Evolutionary conservation across 2,888 invertebrate species (phyloP).

Genomic region (Nineta flava): DNA sequence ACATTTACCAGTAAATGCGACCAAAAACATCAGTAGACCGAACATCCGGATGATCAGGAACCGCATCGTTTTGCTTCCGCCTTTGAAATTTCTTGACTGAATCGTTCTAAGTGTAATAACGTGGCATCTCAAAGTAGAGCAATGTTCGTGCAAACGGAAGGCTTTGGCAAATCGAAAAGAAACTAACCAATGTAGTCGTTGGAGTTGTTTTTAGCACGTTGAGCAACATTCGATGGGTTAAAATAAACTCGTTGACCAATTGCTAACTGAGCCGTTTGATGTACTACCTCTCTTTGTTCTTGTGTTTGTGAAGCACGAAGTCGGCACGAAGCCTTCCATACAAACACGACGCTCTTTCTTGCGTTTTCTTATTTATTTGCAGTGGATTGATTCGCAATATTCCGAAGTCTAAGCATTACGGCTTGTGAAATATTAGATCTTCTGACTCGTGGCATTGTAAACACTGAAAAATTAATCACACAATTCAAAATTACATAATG

Average conservation of each 20-base stretch:
- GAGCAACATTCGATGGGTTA: constrained; percentile 10
- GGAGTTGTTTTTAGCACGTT: constrained; percentile 10
- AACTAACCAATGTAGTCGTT: constrained; percentile 12
- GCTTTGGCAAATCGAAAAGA: constrained; percentile 12
- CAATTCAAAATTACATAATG: too few relatives aligned
- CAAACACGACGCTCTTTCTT: too few relatives aligned
- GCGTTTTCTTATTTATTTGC: too few relatives aligned
- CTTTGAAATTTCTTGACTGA: constrained; percentile 19
- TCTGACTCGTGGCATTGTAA: too few relatives aligned
- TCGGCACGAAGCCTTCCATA: too few relatives aligned
- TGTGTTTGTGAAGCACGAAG: too few relatives aligned
- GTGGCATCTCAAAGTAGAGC: constrained; percentile 20
- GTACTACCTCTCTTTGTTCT: too few relatives aligned
- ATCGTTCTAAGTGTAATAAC: constrained; percentile 20
- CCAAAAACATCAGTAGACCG: constrained; percentile 14
- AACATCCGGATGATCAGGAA: constrained; percentile 12
- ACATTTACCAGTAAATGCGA: constrained; percentile 18
- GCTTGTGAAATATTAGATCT: too few relatives aligned
- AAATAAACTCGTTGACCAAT: constrained; percentile 15
- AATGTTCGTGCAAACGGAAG: constrained; percentile 18
- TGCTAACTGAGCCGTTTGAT: constrained; percentile 13
- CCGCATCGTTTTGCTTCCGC: constrained; percentile 16
- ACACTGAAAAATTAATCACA: too few relatives aligned
- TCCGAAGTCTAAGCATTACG: too few relatives aligned
- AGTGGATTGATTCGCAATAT: too few relatives aligned